Evolutionary conservation across 2,888 invertebrate species (phyloP).

Genomic region (Magallana nippona): DNA sequence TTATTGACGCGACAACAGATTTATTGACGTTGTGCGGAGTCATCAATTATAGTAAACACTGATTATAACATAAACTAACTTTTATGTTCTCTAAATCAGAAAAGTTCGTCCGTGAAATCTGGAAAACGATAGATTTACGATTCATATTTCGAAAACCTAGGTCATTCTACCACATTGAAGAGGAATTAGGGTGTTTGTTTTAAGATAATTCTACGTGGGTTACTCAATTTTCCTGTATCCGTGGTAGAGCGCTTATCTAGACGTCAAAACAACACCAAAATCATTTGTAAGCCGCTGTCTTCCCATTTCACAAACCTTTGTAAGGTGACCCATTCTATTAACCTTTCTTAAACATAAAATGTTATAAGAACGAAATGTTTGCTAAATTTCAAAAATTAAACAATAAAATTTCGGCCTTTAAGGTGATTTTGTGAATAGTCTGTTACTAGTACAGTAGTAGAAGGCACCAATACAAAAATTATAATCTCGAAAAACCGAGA

Average conservation of each 20-base stretch:
- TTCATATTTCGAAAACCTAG: constrained; percentile 19
- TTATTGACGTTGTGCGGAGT: constrained; percentile 9
- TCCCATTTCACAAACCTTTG: no score
- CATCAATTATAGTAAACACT: not conserved
- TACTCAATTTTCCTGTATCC: constrained; percentile 3
- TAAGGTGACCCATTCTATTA: no score
- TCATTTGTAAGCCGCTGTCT: not conserved
- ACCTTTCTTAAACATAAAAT: no score
- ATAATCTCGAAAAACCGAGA: no score
- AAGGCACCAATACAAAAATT: no score
- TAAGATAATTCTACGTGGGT: constrained; percentile 3
- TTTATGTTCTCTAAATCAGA: constrained; percentile 28
- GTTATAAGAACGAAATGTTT: no score
- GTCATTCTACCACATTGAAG: constrained; percentile 18
- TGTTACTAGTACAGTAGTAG: no score
- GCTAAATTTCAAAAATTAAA: no score
- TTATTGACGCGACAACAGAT: constrained; percentile 28
- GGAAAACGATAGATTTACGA: constrained; percentile 32
- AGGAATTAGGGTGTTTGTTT: not conserved
- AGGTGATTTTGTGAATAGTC: no score
- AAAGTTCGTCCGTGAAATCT: constrained; percentile 22
- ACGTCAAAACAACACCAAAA: not conserved
- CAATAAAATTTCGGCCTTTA: no score
- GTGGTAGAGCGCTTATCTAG: not conserved
- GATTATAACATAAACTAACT: constrained; percentile 30